A percentile compares a stretch with the other conserved stretches of the same genome.
These are phyloP conservation scores for Isaurus tuberculatus DNA, from an alignment of 92 coral and sea anemone genomes.

Conservation along the genomic window DNA sequence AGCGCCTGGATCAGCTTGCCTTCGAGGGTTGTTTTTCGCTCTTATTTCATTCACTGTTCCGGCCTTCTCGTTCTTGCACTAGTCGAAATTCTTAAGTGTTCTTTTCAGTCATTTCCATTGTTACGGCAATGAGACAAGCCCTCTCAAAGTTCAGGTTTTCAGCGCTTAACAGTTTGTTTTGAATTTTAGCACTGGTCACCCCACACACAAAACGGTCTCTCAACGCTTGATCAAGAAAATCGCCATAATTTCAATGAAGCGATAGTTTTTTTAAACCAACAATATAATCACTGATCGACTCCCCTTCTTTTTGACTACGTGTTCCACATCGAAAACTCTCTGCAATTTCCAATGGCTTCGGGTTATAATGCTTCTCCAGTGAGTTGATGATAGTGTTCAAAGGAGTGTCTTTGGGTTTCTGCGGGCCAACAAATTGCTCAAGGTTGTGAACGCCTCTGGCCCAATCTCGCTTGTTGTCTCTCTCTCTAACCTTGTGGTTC, in stretches of 20 bases:
- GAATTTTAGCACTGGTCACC: conserved; percentile 46
- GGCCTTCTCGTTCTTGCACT: conserved; percentile 5
- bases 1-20: neutral
- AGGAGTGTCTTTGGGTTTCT: too few species aligned
- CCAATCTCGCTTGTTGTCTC: conserved; percentile 57
- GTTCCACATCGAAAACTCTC: conserved; percentile 58
- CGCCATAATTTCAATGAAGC: conserved; percentile 64
- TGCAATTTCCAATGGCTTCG: conserved; percentile 29
- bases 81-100: conserved; percentile 38
- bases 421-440: too few species aligned
- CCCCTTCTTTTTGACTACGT: conserved; percentile 49
- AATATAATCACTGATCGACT: conserved; percentile 60
- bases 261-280: conserved; percentile 62
- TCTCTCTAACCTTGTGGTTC: conserved; percentile 47
- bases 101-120: conserved; percentile 50
- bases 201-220: conserved; percentile 78
- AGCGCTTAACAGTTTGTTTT: conserved; percentile 28
- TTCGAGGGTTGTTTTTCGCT: neutral
- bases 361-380: conserved; percentile 58
- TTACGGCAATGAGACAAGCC: conserved; percentile 32
- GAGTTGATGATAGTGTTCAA: too few species aligned
- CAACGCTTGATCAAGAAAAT: conserved; percentile 55
- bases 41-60: conserved; percentile 10
- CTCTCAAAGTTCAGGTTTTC: conserved; percentile 21
- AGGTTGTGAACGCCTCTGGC: too few species aligned